Evolutionary conservation across 2,888 invertebrate species (phyloP).

Genomic region (Malachius bipustulatus): DNA sequence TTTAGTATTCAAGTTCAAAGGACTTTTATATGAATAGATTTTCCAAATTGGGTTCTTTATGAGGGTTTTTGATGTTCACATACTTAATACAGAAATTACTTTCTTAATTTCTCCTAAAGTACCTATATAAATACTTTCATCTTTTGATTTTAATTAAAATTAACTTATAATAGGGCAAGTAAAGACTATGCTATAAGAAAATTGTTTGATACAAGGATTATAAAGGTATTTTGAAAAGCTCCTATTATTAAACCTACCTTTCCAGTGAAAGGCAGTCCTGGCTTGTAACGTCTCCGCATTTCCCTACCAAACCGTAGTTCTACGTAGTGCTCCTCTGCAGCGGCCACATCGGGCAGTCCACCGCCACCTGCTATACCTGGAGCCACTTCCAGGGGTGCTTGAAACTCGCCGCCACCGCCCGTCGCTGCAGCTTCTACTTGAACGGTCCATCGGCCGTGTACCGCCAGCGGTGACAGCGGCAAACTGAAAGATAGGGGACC

Average conservation of each 20-base stretch:
- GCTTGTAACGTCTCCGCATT: constrained; percentile 53
- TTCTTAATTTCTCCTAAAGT: too few relatives aligned
- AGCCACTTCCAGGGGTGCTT: constrained; percentile 43
- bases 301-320: constrained; percentile 52
- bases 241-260: constrained; percentile 37
- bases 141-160: too few relatives aligned
- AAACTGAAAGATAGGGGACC: constrained; percentile 48
- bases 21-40: too few relatives aligned
- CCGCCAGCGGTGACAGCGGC: constrained; percentile 43
- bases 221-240: too few relatives aligned
- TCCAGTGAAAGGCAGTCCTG: constrained; percentile 53
- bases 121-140: too few relatives aligned
- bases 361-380: constrained; percentile 35
- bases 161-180: too few relatives aligned
- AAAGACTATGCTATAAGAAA: too few relatives aligned
- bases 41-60: too few relatives aligned
- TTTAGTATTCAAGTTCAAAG: too few relatives aligned
- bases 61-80: too few relatives aligned
- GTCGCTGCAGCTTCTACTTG: constrained; percentile 44
- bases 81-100: too few relatives aligned
- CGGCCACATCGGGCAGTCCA: constrained; percentile 45
- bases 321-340: constrained; percentile 55
- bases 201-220: too few relatives aligned
- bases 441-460: constrained; percentile 47
- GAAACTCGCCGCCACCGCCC: constrained; percentile 42